These are phyloP conservation scores for Dysidea cf. avara DNA, from an alignment of 37 sponge, comb jelly and placozoan genomes.

Conservation along the genomic window DNA sequence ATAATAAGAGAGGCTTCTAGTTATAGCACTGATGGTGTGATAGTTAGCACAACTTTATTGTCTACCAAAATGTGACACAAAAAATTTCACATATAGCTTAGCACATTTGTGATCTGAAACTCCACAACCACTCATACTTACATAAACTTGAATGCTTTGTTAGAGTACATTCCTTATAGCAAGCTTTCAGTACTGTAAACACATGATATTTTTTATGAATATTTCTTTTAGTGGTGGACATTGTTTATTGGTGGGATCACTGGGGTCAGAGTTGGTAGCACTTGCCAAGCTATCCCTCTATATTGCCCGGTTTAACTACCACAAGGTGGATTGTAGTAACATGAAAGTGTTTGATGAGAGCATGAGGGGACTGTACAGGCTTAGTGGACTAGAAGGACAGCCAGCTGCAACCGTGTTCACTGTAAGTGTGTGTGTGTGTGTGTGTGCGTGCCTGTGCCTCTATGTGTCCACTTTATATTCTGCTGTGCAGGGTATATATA, in stretches of 20 bases:
- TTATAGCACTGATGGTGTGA: too few relatives aligned
- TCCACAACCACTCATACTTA: too few relatives aligned
- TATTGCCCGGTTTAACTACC: constrained; percentile 65
- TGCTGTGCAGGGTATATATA: neutral
- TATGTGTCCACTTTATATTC: too few relatives aligned
- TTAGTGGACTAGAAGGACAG: constrained; percentile 80
- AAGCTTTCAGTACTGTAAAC: too few relatives aligned
- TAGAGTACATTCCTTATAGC: too few relatives aligned
- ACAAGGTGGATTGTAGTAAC: constrained; percentile 36
- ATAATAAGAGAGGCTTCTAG: too few relatives aligned
- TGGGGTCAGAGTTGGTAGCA: constrained; percentile 32
- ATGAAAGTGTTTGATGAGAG: constrained; percentile 38
- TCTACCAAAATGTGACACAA: too few relatives aligned
- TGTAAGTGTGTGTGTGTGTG: constrained; percentile 36
- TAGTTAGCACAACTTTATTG: too few relatives aligned
- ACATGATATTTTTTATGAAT: too few relatives aligned
- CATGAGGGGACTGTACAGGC: constrained; percentile 61
- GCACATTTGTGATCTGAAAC: too few relatives aligned
- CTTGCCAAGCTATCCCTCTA: constrained; percentile 71
- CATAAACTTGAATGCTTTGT: too few relatives aligned
- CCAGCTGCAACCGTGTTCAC: constrained; percentile 59
- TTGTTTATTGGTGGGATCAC: constrained; percentile 53
- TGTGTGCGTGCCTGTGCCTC: neutral
- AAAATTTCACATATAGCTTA: too few relatives aligned
- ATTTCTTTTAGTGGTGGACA: constrained; percentile 42